These are phyloP conservation scores for Ditylenchus dipsaci DNA, from an alignment of 1,140 invertebrate species.

Conservation along the genomic window DNA sequence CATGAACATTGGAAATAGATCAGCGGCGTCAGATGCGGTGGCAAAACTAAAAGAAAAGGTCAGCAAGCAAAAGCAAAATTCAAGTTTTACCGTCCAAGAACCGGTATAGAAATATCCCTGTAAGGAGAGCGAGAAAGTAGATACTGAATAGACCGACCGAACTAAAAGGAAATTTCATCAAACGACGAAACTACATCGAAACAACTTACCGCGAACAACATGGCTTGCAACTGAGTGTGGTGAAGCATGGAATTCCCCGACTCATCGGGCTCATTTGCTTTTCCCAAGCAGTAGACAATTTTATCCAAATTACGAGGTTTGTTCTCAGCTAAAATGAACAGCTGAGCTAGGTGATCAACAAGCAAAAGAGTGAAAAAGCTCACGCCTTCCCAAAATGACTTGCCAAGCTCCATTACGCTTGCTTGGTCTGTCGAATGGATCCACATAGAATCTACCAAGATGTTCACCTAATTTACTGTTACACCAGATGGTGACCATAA, in stretches of 20 bases:
- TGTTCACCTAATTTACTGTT: conserved; percentile 41
- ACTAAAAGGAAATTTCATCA: conserved; percentile 33
- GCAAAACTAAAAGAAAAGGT: conserved; percentile 24
- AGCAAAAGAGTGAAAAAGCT: conserved; percentile 3
- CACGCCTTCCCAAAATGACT: conserved; percentile 47
- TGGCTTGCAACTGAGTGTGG: conserved; percentile 40
- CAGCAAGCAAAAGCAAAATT: too few species aligned
- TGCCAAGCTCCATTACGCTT: conserved; percentile 45
- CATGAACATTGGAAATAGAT: conserved; percentile 52
- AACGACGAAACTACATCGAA: background rate
- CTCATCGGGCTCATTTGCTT: conserved; percentile 43
- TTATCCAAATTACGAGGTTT: conserved; percentile 46
- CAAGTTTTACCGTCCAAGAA: conserved; percentile 17
- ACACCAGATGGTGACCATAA: conserved; percentile 2
- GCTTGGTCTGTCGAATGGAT: conserved; percentile 47
- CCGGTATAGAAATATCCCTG: conserved; percentile 49
- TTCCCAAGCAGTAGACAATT: conserved; percentile 53
- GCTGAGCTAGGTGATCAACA: background rate
- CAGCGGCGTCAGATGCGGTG: conserved; percentile 53
- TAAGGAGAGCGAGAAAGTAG: conserved; percentile 50
- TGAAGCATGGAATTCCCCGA: conserved; percentile 43
- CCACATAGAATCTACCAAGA: conserved; percentile 52
- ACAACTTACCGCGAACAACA: conserved; percentile 46
- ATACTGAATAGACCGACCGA: conserved; percentile 49
- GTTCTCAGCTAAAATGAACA: conserved; percentile 36